Evolutionary conservation across 2,113 vertebrate species (phyloP).

Genomic region (Mola mola): DNA sequence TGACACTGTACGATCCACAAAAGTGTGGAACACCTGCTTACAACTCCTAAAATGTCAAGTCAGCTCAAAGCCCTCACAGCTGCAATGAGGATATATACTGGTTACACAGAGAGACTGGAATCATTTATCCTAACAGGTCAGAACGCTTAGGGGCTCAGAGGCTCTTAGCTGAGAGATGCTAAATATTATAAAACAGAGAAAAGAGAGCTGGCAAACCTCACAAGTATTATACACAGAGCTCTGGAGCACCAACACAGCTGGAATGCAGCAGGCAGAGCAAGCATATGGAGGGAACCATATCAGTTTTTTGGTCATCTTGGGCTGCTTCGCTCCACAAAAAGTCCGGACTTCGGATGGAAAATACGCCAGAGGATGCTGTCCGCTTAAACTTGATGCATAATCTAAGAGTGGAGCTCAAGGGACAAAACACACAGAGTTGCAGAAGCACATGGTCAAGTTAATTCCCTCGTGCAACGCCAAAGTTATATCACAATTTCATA

Average conservation of each 20-base stretch:
- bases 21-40: slow-evolving; percentile 4
- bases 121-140: slow-evolving; percentile 39
- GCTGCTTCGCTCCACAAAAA: slow-evolving; percentile 28
- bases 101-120: slow-evolving; percentile 10
- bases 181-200: slow-evolving; percentile 52
- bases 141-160: slow-evolving; percentile 29
- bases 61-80: slow-evolving; percentile 20
- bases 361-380: slow-evolving; percentile 26
- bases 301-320: slow-evolving; percentile 66
- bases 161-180: slow-evolving; percentile 52
- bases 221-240: slow-evolving; percentile 59
- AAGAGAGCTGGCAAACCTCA: slow-evolving; percentile 32
- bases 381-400: slow-evolving; percentile 30
- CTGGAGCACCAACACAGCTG: slow-evolving; percentile 64
- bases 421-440: no score
- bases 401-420: no score
- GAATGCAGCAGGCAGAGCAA: slow-evolving; percentile 60
- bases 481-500: no score
- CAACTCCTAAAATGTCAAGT: slow-evolving; percentile 5
- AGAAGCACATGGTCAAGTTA: background rate
- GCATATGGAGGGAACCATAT: slow-evolving; percentile 32
- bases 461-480: background rate
- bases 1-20: no score
- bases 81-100: slow-evolving; percentile 5
- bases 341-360: slow-evolving; percentile 52